phyloP scores from a whole-genome alignment of 2,113 vertebrate genomes.

The Pterocles gutturalis region DNA sequence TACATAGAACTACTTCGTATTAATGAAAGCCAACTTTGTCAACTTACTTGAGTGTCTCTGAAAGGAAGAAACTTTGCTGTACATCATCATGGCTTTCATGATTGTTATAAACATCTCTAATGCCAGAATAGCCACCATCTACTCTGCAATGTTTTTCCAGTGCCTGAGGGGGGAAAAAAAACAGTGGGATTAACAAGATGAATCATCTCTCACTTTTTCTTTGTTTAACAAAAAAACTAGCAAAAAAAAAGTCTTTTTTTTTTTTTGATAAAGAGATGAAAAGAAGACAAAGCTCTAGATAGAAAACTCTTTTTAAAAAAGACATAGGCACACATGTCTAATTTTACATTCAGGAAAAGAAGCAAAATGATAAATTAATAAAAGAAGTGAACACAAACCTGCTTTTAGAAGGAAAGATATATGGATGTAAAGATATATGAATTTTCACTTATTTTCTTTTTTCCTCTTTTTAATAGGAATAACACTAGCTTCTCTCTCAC shows the following conservation, averaged over 20 bases:
- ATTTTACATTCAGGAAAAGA: background rate
- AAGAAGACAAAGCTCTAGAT: background rate
- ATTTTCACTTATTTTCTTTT: background rate
- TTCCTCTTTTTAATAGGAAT: background rate
- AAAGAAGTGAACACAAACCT: background rate
- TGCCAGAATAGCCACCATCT: slow-evolving; percentile 91
- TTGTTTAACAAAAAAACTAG: background rate
- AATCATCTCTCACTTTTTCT: background rate
- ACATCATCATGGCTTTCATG: slow-evolving; percentile 90
- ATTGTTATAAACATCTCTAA: slow-evolving; percentile 90
- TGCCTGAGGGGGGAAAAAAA: slow-evolving; percentile 77
- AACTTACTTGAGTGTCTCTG: slow-evolving; percentile 97
- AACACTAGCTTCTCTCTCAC: background rate
- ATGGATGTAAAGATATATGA: background rate
- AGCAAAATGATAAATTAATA: background rate
- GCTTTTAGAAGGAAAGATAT: background rate
- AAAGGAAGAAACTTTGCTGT: slow-evolving; percentile 97
- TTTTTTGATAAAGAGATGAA: slow-evolving; percentile 8
- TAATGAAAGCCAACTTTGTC: background rate
- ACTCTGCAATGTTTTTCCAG: slow-evolving; percentile 91
- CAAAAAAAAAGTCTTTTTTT: background rate
- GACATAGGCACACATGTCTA: background rate
- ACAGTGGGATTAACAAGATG: background rate
- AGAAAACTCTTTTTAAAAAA: background rate
- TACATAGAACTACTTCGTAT: background rate